Base-by-base conservation (phyloP, 2,888 invertebrate species). In the Idaea dimidiata region DNA sequence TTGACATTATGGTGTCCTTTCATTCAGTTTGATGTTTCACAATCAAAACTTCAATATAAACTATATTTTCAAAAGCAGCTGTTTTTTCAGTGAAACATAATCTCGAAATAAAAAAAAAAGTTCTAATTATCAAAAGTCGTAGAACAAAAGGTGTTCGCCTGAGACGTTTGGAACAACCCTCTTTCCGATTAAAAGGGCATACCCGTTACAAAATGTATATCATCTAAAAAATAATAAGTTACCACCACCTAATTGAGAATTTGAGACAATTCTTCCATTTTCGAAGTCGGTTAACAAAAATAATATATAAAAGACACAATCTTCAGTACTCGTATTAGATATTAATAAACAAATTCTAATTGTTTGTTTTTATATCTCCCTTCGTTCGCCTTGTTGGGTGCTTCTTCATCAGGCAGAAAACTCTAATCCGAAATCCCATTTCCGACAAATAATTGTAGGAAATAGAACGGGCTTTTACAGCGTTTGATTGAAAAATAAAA, bases 361-460 rank as follows among this genome's bases (percentile, higher is more conserved):
- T 84, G 80, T 84, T 86, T 84, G 8, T 43, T 24, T 24, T 24
- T 24, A 24, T 24, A 24, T 85, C 83, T 81, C 80, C 78, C 77
- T 70, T 69, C 71, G 78, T 77, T 79, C 77, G 74, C 79, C 80
- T 83, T 76, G 74, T 74, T 77, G 74, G 17, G 56, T 18, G 56
- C 56, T 18, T 81, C 82, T 84, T 84, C 81, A 83, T 83, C 84
- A 82, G 75, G 71, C 68, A 62, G 54, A 76, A 72, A 70, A 78
- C 77, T 79, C 78, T 87, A 87, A 88, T 87, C 87, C 84, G 73
- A 84, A 86, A 85, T 86, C 87, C 87, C 86, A 88, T 88, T 88
- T 87, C 88, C 87, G 82, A 78, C 69, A 79, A 83, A 85, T 86
- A 84, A 87, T 84, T 86, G 82, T 82, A 80, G 80, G 79, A 84